These are phyloP conservation scores for Eristalinus aeneus DNA, from an alignment of 2,888 invertebrate genomes.

Conservation along the genomic window DNA sequence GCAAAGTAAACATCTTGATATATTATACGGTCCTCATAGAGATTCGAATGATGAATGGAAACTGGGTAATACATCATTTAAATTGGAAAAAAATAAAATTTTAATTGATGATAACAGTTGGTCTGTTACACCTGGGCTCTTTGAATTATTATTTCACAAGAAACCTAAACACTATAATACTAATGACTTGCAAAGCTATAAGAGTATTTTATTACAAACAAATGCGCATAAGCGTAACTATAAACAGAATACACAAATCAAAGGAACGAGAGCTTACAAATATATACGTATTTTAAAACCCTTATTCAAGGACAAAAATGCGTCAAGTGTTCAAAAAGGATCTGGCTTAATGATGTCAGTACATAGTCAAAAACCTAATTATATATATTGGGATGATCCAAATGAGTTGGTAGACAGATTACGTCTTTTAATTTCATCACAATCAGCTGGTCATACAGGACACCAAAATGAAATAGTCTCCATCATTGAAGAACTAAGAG, in stretches of 20 bases:
- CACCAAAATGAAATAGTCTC: too few species aligned
- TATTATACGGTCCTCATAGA: conserved; percentile 6
- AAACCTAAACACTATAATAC: not conserved
- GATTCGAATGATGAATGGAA: not conserved
- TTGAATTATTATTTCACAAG: conserved; percentile 22
- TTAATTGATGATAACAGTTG: not conserved
- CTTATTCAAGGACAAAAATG: not conserved
- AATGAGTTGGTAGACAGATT: not conserved
- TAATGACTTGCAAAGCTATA: not conserved
- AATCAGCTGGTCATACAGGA: too few species aligned
- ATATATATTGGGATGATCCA: not conserved
- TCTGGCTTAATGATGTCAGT: not conserved
- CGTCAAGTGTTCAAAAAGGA: too few species aligned
- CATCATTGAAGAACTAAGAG: not conserved
- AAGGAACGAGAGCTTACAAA: not conserved
- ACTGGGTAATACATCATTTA: not conserved
- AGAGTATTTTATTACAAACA: not conserved
- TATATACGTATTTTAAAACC: not conserved
- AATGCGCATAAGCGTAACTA: not conserved
- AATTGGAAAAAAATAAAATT: not conserved
- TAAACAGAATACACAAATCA: not conserved
- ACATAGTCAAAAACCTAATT: not conserved
- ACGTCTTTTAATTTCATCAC: conserved; percentile 8
- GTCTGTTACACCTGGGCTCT: conserved; percentile 8
- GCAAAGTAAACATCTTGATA: conserved; percentile 1